phyloP scores from a whole-genome alignment of 2,113 vertebrate genomes.

The Oxygymnocypris stewartii region DNA sequence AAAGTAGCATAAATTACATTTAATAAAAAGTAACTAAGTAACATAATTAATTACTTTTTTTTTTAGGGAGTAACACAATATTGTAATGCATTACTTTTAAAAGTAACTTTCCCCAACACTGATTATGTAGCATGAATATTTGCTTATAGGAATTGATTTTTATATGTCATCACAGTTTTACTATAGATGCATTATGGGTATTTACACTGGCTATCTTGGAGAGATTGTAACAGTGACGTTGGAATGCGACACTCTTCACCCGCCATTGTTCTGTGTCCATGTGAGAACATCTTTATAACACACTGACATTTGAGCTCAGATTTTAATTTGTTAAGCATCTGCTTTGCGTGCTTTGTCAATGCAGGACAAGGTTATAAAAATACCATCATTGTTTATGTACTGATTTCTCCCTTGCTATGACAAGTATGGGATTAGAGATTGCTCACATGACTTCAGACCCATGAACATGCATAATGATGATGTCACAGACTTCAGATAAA shows the following conservation, averaged over 20 bases:
- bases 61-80: too few relatives aligned
- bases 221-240: neutral
- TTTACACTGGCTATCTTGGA: constrained; percentile 7
- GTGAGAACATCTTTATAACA: constrained; percentile 2
- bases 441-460: constrained; percentile 67
- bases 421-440: constrained; percentile 62
- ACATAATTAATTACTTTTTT: too few relatives aligned
- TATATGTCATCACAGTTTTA: neutral
- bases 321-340: neutral
- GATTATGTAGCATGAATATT: neutral
- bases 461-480: constrained; percentile 65
- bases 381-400: constrained; percentile 60
- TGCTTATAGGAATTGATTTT: neutral
- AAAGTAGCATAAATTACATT: too few relatives aligned
- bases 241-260: neutral
- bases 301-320: constrained; percentile 4
- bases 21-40: too few relatives aligned
- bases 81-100: too few relatives aligned
- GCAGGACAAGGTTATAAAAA: constrained; percentile 43
- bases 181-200: constrained; percentile 14
- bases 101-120: neutral
- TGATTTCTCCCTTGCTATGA: constrained; percentile 66
- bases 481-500: constrained; percentile 65
- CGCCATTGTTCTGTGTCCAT: neutral
- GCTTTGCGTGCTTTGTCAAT: constrained; percentile 18